Percentiles rank a stretch among this genome's conserved stretches.
These are phyloP conservation scores for Argynnis bischoffii DNA, from an alignment of 2,888 invertebrate species.

Conservation along the genomic window DNA sequence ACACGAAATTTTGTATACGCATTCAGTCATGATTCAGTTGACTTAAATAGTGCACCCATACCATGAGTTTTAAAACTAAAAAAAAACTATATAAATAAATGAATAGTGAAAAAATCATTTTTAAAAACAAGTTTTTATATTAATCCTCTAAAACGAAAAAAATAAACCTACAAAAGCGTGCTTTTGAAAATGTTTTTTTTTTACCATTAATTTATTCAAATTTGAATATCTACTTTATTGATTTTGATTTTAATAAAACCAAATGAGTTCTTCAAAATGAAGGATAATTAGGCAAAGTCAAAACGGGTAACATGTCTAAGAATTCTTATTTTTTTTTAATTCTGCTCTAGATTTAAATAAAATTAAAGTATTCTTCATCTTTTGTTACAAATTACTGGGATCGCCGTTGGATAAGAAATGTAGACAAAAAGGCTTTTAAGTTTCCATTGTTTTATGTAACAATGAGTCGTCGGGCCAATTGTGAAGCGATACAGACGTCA, in stretches of 20 bases:
- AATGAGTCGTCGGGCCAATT: slow-evolving; percentile 39
- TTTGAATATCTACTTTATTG: neutral
- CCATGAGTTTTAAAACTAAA: no score
- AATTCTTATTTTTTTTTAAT: slow-evolving; percentile 31
- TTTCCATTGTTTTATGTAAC: slow-evolving; percentile 37
- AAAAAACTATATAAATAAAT: no score
- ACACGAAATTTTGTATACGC: no score
- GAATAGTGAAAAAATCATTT: no score
- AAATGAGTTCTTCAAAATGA: slow-evolving; percentile 7
- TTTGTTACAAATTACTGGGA: slow-evolving; percentile 37
- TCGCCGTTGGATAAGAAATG: slow-evolving; percentile 34
- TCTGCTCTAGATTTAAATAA: slow-evolving; percentile 33
- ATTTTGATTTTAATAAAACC: neutral
- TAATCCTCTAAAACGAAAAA: no score
- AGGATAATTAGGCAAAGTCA: slow-evolving; percentile 12
- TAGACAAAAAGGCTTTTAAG: slow-evolving; percentile 36
- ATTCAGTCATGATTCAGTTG: no score
- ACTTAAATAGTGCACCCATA: no score
- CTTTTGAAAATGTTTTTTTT: neutral
- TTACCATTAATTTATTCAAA: neutral
- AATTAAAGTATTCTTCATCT: slow-evolving; percentile 33
- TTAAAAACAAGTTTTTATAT: no score
- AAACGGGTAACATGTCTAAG: slow-evolving; percentile 14
- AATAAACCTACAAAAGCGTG: no score
- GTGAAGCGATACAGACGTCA: slow-evolving; percentile 33